phyloP scores from a whole-genome alignment of 92 coral and sea anemone genomes.

The Pocillopora meandrina region DNA sequence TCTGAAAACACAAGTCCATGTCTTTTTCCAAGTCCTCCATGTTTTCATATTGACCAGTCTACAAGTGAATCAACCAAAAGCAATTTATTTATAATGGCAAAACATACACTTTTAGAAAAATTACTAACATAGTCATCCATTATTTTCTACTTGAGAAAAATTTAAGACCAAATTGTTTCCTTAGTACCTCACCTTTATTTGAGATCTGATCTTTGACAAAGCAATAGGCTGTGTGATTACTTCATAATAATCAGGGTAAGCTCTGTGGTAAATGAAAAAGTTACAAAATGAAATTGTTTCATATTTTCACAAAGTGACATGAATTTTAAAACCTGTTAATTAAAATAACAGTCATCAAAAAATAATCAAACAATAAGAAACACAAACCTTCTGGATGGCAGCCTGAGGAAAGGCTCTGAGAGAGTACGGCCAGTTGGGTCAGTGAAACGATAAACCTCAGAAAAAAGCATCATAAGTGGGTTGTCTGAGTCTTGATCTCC shows the following conservation, averaged over 20 bases:
- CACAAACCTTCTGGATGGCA: conserved; percentile 91
- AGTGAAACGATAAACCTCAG: conserved; percentile 68
- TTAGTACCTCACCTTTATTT: conserved; percentile 70
- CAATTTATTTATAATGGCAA: no score
- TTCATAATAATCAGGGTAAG: conserved; percentile 98
- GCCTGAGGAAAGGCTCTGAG: conserved; percentile 90
- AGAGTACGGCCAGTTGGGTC: conserved; percentile 95
- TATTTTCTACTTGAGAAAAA: not conserved
- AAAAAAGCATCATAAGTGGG: conserved; percentile 89
- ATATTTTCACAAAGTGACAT: not conserved
- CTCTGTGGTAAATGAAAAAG: conserved; percentile 46
- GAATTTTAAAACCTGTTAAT: not conserved
- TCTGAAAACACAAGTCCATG: conserved; percentile 81
- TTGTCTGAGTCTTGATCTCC: conserved; percentile 84
- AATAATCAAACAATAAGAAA: no score
- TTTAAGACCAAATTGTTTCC: not conserved
- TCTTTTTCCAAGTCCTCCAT: conserved; percentile 85
- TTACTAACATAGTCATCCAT: no score
- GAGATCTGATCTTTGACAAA: conserved; percentile 91
- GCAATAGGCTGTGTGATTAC: conserved; percentile 95
- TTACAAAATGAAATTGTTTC: not conserved
- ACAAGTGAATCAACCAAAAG: not conserved
- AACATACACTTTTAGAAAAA: no score
- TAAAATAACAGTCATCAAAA: no score
- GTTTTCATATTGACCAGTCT: conserved; percentile 88